Evolutionary conservation across 2,888 invertebrate species (phyloP), one percentile per base, ranked within the genome.

Genomic region (Cepaea hortensis): DNA sequence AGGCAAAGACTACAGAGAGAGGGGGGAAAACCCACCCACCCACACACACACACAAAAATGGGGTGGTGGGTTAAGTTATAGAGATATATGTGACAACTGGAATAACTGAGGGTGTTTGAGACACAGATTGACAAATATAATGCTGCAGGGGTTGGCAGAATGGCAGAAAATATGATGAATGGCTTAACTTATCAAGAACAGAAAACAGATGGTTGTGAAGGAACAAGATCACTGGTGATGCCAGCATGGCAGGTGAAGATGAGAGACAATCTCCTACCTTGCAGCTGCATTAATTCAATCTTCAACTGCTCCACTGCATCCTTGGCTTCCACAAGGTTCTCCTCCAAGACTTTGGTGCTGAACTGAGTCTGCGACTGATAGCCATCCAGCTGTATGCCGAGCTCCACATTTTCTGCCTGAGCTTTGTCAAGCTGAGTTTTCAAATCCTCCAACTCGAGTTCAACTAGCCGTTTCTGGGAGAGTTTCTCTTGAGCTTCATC

Each of bases 401-500:
- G 72, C 72, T 83, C 77, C 13, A 20, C 4, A 55, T 86, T 87
- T 46, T 86, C 86, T 15, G 46, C 62, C 3, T 73, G 7, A 0
- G 35, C n/a, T 35, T 62, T 81, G 13, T 81, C 77, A 15, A 81
- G 48, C n/a, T 80, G 77, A 35, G 6, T 48, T 23, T 87, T 79
- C 61, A 83, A 15, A 13, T 77, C 84, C 48, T 82, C 81, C 35
- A 83, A 84, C 50, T 73, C 72, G n/a, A 23, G 75, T 77, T 81
- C 76, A 70, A 72, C 62, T 13, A n/a, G 76, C 55, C 88, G 62
- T 86, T 81, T 87, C 85, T 85, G 70, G 18, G 70, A 81, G 76
- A 72, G 82, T 23, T 46, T 89, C 79, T 83, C 82, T 83, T 85
- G 80, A 18, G 87, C 55, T 77, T 88, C 90, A 82, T 88, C 89